Evolutionary conservation across 2,113 vertebrate species (phyloP).

Genomic region (Paraplagusia blochii): DNA sequence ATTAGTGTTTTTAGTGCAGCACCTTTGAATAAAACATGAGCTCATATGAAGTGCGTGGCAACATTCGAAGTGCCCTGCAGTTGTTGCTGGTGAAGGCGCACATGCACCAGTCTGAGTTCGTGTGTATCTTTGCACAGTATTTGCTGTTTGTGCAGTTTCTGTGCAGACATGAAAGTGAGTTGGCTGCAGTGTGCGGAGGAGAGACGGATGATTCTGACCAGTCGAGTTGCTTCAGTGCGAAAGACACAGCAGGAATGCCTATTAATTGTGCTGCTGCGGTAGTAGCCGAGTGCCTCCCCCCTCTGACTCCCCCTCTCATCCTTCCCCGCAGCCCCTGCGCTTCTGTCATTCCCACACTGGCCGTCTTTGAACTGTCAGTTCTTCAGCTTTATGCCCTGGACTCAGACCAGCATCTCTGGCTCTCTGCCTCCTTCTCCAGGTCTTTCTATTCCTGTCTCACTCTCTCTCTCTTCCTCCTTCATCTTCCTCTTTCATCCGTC

Average conservation of each 20-base stretch:
- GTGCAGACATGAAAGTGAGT: conserved; percentile 50
- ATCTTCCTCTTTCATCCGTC: conserved; percentile 8
- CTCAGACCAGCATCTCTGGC: conserved; percentile 43
- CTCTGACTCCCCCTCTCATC: conserved; percentile 36
- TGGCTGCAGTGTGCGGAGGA: conserved; percentile 45
- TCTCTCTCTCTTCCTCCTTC: conserved; percentile 13
- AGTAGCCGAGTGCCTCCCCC: conserved; percentile 12
- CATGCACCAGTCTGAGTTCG: not conserved
- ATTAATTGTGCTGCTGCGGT: conserved; percentile 60
- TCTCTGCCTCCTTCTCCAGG: conserved; percentile 5
- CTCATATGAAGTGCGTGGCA: not conserved
- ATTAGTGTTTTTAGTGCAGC: too few relatives aligned
- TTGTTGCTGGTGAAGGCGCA: not conserved
- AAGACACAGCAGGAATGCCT: conserved; percentile 63
- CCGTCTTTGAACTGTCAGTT: conserved; percentile 44
- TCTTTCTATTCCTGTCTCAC: not conserved
- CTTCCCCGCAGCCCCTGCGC: conserved; percentile 39
- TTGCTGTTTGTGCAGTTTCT: conserved; percentile 19
- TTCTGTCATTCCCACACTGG: conserved; percentile 17
- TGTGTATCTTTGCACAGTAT: not conserved
- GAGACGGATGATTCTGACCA: conserved; percentile 60
- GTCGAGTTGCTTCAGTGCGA: conserved; percentile 51
- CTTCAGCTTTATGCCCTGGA: conserved; percentile 39
- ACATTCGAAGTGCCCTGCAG: not conserved
- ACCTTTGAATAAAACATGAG: not conserved